phyloP scores from a whole-genome alignment of 2,797 vertebrate genomes.

The Coranthus polyacanthus region DNA sequence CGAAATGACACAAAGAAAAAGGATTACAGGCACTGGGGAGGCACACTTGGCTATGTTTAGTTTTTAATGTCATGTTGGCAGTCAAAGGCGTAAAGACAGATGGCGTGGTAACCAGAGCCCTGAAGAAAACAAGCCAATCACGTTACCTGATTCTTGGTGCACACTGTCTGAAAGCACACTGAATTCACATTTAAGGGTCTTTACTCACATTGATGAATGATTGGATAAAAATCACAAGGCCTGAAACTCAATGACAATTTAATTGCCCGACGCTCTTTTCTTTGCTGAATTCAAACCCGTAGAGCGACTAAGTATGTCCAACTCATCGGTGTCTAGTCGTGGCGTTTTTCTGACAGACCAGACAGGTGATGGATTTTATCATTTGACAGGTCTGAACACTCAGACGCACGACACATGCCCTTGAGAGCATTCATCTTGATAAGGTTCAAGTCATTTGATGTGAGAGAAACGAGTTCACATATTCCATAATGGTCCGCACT shows the following conservation, averaged over 20 bases:
- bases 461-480: constrained; percentile 7
- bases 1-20: constrained; percentile 14
- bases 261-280: not conserved
- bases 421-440: constrained; percentile 49
- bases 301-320: constrained; percentile 28
- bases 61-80: constrained; percentile 2
- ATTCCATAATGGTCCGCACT: constrained; percentile 8
- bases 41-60: not conserved
- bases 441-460: constrained; percentile 28
- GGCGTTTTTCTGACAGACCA: constrained; percentile 31
- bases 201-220: constrained; percentile 27
- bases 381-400: constrained; percentile 39
- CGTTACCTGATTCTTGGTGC: constrained; percentile 29
- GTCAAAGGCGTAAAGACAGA: constrained; percentile 17
- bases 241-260: constrained; percentile 25
- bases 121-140: constrained; percentile 29
- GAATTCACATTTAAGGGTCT: constrained; percentile 26
- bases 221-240: constrained; percentile 27
- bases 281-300: constrained; percentile 6
- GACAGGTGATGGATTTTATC: constrained; percentile 52
- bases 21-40: not conserved
- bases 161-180: constrained; percentile 24
- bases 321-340: constrained; percentile 17
- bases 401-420: constrained; percentile 6
- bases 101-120: not conserved